Percentiles rank a stretch among this genome's conserved stretches.
phyloP scores from a whole-genome alignment of 2,888 invertebrate species.

The Melikaiella ostensackeni region DNA sequence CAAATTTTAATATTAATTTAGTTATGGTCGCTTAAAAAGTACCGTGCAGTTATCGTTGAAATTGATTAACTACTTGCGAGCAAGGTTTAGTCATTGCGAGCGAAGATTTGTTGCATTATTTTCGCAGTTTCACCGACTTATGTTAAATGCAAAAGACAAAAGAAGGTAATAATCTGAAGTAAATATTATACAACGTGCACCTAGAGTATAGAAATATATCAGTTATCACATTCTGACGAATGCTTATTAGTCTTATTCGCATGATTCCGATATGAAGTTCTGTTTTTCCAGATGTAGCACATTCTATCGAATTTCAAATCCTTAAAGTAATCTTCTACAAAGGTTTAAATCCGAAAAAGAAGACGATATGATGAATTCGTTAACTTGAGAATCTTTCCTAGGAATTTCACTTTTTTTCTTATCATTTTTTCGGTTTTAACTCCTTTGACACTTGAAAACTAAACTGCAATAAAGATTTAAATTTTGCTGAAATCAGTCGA shows the following conservation, averaged over 20 bases:
- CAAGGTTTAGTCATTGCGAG: conserved; percentile 14
- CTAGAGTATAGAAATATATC: conserved; percentile 27
- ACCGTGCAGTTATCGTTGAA: conserved; percentile 20
- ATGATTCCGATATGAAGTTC: conserved; percentile 9
- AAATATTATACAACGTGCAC: conserved; percentile 25
- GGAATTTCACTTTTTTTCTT: conserved; percentile 18
- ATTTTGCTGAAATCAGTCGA: conserved; percentile 2
- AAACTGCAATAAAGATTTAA: conserved; percentile 7
- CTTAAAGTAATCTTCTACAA: background rate
- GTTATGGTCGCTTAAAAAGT: conserved; percentile 15
- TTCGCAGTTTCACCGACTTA: conserved; percentile 11
- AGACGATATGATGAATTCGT: background rate
- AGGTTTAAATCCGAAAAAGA: conserved; percentile 9
- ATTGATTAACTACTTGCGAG: conserved; percentile 26
- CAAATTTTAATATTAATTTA: conserved; percentile 21
- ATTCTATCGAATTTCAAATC: conserved; percentile 13
- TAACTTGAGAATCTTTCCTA: background rate
- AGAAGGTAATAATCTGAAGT: conserved; percentile 13
- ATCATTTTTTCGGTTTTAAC: conserved; percentile 38
- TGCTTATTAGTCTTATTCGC: conserved; percentile 26
- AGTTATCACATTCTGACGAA: conserved; percentile 34
- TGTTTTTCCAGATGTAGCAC: background rate
- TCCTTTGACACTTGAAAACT: conserved; percentile 4
- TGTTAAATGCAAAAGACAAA: conserved; percentile 28
- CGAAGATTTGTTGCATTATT: background rate